Evolutionary conservation across 2,888 invertebrate genomes (phyloP), one percentile per base, ranked within the genome.

Genomic region (Eristalis intricaria): DNA sequence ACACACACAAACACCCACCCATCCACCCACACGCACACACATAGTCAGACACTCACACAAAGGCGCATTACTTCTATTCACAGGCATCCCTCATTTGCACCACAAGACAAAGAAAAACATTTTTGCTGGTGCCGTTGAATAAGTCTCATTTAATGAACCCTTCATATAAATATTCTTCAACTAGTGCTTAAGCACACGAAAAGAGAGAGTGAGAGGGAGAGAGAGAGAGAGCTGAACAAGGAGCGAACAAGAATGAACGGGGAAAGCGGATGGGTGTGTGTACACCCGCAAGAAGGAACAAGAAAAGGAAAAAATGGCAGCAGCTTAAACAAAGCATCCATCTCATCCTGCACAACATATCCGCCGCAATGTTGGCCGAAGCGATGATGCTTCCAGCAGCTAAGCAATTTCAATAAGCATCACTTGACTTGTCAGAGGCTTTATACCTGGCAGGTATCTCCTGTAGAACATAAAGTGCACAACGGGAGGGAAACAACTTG

Each of bases 331-430:
- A 73, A 86, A 86, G 83, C 63, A 74, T 40, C 71, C 76, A 32
- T 60, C 50, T 26, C 43, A 66, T 50, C 56, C 29, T 50, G 50
- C 50, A 50, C 50, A 50, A 50, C 50, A 50, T 50, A 50, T 50
- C 50, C 50, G 50, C 50, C 50, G 50, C 50, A 50, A 50, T 50
- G 50, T 63, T 50, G 66, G 63, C 32, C 19, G 32, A 66, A 58
- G 63, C 76, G 64, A 76, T 77, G 81, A 82, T 85, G 71, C 81
- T 85, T 71, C 75, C 83, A 83, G 83, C 70, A 78, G 86, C 74
- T 75, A 78, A 83, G 74, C 83, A 86, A 83, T 86, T 83, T 86
- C 83, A 78, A 83, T 86, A 83, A 86, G 86, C 65, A 83, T 78
- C 86, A 83, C 86, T 86, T 86, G 86, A 83, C 86, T 86, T 86